phyloP scores from a whole-genome alignment of 1,140 invertebrate genomes.

The Holcopasites calliopsidis region DNA sequence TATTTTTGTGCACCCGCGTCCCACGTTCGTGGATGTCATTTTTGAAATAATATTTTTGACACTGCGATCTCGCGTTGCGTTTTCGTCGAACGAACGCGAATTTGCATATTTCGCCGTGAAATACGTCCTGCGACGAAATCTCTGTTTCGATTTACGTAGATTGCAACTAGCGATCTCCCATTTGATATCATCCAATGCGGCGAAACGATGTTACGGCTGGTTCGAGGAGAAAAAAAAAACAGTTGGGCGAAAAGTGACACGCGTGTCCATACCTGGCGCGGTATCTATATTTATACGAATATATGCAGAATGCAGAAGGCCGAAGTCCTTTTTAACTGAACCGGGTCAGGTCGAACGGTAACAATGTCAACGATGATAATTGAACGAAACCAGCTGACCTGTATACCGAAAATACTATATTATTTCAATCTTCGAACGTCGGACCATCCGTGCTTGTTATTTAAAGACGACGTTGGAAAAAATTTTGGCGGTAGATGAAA shows the following conservation, averaged over 20 bases:
- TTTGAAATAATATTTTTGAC: conserved; percentile 38
- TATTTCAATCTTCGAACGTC: conserved; percentile 10
- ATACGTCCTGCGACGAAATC: conserved; percentile 35
- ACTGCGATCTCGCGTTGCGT: conserved; percentile 3
- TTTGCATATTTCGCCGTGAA: conserved; percentile 53
- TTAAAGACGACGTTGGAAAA: not conserved
- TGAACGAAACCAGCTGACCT: conserved; percentile 21
- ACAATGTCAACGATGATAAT: conserved; percentile 13
- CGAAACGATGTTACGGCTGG: conserved; percentile 23
- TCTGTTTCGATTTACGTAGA: conserved; percentile 46
- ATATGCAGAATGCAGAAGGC: not conserved
- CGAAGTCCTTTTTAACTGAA: not conserved
- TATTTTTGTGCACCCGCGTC: not conserved
- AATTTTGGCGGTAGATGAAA: not conserved
- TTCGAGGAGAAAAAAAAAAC: not conserved
- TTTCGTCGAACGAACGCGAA: conserved; percentile 17
- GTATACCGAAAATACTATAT: conserved; percentile 15
- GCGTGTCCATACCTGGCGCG: not conserved
- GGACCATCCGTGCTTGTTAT: not conserved
- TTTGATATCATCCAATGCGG: conserved; percentile 16
- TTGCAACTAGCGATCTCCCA: conserved; percentile 35
- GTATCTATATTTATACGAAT: not conserved
- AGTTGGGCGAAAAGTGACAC: not conserved
- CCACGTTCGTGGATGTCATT: conserved; percentile 15
- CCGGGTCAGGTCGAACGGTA: not conserved